Percentiles rank a stretch among this genome's conserved stretches.
These are phyloP conservation scores for Cheilosia pagana DNA, from an alignment of 2,888 invertebrate species.

Conservation along the genomic window DNA sequence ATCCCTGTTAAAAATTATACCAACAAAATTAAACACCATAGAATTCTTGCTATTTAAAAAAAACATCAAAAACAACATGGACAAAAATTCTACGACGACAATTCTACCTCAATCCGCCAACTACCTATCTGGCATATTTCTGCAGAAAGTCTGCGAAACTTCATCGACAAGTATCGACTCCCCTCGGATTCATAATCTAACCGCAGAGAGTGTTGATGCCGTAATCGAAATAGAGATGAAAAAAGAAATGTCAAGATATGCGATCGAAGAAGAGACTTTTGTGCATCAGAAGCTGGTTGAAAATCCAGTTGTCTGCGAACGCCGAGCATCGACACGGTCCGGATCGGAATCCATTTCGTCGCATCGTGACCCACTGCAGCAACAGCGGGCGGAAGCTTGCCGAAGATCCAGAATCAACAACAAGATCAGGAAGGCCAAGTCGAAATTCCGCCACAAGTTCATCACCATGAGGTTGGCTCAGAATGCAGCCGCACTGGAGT, in stretches of 20 bases:
- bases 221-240: constrained; percentile 79
- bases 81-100: too few species aligned
- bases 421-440: constrained; percentile 81
- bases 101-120: background rate
- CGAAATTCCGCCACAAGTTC: constrained; percentile 79
- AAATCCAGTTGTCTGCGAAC: constrained; percentile 80
- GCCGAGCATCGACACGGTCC: constrained; percentile 71
- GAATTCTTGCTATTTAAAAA: too few species aligned
- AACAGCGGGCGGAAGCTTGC: constrained; percentile 79
- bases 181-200: background rate
- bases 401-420: constrained; percentile 80
- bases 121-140: constrained; percentile 13
- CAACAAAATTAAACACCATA: background rate
- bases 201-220: constrained; percentile 76
- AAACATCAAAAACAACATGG: background rate
- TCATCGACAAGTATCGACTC: constrained; percentile 6
- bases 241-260: constrained; percentile 77
- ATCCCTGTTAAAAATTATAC: background rate
- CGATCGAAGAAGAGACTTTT: constrained; percentile 78
- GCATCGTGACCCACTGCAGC: constrained; percentile 30
- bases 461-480: constrained; percentile 78
- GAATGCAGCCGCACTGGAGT: constrained; percentile 77
- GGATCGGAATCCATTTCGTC: constrained; percentile 24
- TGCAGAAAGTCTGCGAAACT: constrained; percentile 18
- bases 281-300: constrained; percentile 79